phyloP scores from a whole-genome alignment of 2,888 invertebrate genomes.

The Hypomecis punctinalis region DNA sequence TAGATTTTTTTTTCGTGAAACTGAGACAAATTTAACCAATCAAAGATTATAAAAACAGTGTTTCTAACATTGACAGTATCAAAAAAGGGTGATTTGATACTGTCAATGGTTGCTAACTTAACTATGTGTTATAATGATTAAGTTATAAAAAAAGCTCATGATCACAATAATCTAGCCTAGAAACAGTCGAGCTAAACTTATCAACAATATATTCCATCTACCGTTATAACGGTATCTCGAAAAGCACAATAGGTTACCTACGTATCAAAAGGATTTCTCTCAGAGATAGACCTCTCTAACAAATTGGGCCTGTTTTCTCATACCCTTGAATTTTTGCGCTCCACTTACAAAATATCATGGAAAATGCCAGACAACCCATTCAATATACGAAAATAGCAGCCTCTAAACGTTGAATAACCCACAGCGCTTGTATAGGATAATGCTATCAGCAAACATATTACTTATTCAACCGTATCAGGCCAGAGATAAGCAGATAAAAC shows the following conservation, averaged over 20 bases:
- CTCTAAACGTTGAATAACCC: conserved; percentile 33
- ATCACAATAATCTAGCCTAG: no score
- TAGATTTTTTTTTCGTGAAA: no score
- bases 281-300: not conserved
- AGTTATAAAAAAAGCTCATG: no score
- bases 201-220: no score
- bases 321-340: conserved; percentile 42
- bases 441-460: conserved; percentile 61
- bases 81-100: no score
- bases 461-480: conserved; percentile 61
- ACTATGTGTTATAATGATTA: no score
- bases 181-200: no score
- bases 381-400: conserved; percentile 17
- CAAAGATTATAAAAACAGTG: no score
- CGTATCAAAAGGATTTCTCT: not conserved
- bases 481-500: conserved; percentile 62
- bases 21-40: no score
- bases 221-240: not conserved
- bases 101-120: no score
- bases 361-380: conserved; percentile 39
- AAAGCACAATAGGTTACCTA: not conserved
- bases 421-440: conserved; percentile 41
- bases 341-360: conserved; percentile 31
- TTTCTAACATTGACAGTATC: no score
- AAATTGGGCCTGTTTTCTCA: conserved; percentile 7